Conservation (phyloP, 2,797 vertebrate genomes). For the Pipistrellus pipistrellus region DNA sequence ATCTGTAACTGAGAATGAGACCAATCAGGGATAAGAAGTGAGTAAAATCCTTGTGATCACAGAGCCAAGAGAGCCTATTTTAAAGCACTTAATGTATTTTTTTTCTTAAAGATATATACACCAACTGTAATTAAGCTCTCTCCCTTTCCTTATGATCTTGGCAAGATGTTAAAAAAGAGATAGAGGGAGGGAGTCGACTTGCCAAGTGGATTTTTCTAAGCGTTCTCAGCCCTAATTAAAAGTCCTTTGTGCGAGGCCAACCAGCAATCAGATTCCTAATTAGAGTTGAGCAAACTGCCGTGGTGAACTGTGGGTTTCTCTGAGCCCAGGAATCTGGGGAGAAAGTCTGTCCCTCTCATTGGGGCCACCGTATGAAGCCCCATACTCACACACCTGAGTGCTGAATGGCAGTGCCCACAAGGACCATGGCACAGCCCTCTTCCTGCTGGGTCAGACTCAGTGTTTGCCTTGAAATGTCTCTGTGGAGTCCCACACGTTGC, state of each 20-base stretch:
- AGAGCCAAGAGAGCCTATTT: constrained; percentile 87
- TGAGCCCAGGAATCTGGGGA: constrained; percentile 81
- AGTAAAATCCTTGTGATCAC: constrained; percentile 86
- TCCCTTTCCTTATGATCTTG: constrained; percentile 90
- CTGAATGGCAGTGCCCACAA: neutral
- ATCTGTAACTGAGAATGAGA: constrained; percentile 86
- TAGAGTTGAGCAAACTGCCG: constrained; percentile 87
- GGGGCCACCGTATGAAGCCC: neutral
- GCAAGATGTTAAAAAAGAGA: constrained; percentile 90
- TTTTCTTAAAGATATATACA: constrained; percentile 90
- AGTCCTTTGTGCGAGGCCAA: constrained; percentile 89
- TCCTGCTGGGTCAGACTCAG: neutral
- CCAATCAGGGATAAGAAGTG: constrained; percentile 87
- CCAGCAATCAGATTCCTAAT: constrained; percentile 88
- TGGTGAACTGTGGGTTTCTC: constrained; percentile 84
- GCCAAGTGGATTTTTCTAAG: constrained; percentile 89
- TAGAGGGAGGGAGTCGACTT: constrained; percentile 86
- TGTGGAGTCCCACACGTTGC: neutral
- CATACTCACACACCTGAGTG: neutral
- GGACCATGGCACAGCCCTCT: neutral
- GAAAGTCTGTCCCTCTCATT: constrained; percentile 58
- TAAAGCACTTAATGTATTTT: constrained; percentile 90
- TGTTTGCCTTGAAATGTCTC: constrained; percentile 1
- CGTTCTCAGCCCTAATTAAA: constrained; percentile 90
- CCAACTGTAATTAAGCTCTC: constrained; percentile 90